Evolutionary conservation across 2,797 vertebrate species (phyloP).

Genomic region (Sarcophilus harrisii): DNA sequence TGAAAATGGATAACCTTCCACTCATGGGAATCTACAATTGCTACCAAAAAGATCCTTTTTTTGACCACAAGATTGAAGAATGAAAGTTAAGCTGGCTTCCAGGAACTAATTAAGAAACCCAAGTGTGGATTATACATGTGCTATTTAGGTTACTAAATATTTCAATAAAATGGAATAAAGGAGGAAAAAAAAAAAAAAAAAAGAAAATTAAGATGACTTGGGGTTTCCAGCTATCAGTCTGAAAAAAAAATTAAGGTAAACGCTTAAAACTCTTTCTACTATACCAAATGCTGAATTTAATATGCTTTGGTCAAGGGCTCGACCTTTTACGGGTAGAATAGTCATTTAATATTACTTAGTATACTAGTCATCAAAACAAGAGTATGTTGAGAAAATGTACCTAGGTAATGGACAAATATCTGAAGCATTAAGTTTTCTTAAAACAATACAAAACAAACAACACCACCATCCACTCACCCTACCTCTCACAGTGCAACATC

Average conservation of each 20-base stretch:
- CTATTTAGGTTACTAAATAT: not conserved
- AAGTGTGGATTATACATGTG: slow-evolving; percentile 48
- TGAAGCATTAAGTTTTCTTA: slow-evolving; percentile 42
- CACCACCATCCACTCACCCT: not conserved
- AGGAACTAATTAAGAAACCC: slow-evolving; percentile 67
- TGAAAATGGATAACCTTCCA: slow-evolving; percentile 39
- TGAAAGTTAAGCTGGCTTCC: slow-evolving; percentile 51
- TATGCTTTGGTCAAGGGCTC: not conserved
- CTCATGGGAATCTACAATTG: slow-evolving; percentile 1
- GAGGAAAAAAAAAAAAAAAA: slow-evolving; percentile 48
- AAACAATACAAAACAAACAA: too few species aligned
- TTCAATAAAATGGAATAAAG: slow-evolving; percentile 42
- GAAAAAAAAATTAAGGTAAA: not conserved
- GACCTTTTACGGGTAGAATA: not conserved
- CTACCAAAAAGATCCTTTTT: slow-evolving; percentile 49
- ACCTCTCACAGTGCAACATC: not conserved
- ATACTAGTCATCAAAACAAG: slow-evolving; percentile 24
- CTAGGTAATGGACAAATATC: slow-evolving; percentile 6
- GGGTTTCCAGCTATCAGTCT: slow-evolving; percentile 49
- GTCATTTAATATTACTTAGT: not conserved
- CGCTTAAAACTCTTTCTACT: slow-evolving; percentile 5
- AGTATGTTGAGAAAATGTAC: not conserved
- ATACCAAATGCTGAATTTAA: slow-evolving; percentile 3
- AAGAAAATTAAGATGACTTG: slow-evolving; percentile 36
- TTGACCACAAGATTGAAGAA: slow-evolving; percentile 56